phyloP scores from a whole-genome alignment of 2,797 vertebrate genomes.

The Microctenopoma steveboyesi region DNA sequence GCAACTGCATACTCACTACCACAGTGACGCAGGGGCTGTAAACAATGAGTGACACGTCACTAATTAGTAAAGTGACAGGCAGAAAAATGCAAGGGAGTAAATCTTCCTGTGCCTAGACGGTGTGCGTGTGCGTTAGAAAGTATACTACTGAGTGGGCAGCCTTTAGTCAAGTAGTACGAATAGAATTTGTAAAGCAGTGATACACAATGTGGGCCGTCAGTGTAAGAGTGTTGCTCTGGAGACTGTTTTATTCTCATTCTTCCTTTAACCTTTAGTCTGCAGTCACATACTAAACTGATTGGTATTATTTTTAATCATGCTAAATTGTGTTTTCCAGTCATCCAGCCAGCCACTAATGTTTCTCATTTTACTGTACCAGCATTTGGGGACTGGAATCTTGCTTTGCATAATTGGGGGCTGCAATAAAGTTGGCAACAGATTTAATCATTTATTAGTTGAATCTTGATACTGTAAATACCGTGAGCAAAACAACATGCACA shows the following conservation, averaged over 20 bases:
- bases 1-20: neutral
- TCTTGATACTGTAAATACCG: no score
- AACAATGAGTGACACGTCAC: constrained; percentile 13
- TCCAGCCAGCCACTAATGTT: neutral
- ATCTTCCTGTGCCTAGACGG: constrained; percentile 13
- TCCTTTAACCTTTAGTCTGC: neutral
- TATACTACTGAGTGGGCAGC: constrained; percentile 6
- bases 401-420: neutral
- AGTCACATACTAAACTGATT: neutral
- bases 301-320: constrained; percentile 3
- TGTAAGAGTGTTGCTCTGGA: constrained; percentile 45
- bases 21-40: constrained; percentile 8
- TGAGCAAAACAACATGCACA: no score
- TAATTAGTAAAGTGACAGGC: constrained; percentile 29
- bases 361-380: neutral
- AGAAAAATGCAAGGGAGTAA: constrained; percentile 1
- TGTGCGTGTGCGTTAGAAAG: neutral
- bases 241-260: constrained; percentile 7
- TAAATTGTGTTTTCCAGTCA: neutral
- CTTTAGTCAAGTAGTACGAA: constrained; percentile 20
- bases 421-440: no score
- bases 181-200: constrained; percentile 13
- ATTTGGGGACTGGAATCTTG: neutral
- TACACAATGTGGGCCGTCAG: constrained; percentile 17
- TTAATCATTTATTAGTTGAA: no score